Base-by-base conservation (phyloP, 2,888 invertebrate species). In the Dusona sp. region DNA sequence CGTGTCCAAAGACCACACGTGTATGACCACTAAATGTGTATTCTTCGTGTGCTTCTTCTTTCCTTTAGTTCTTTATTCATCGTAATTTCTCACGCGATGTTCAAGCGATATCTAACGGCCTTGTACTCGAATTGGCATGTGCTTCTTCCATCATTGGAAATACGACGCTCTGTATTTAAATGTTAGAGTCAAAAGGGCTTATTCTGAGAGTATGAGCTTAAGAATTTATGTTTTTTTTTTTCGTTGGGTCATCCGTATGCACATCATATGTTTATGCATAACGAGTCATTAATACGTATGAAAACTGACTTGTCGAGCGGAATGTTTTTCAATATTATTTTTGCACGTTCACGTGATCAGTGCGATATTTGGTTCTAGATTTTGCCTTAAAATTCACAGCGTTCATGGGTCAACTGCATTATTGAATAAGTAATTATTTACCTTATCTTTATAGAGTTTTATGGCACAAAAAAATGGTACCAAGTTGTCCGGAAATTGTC, bases 1-100 rank as follows among this genome's bases (percentile, higher is more conserved):
- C 54, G 80, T 80, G 75, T 80, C 42, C 75, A 51, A 84, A 54
- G 80, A 80, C 33, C 75, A 51, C 80, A 70, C 84, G 75, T 61
- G 84, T 75, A 36, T 81, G 75, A 75, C 77, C 54, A 75, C 64
- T 36, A 84, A 80, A 77, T 75, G 48, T 77, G 61, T 79, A 48
- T 79, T 84, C 54, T 79, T 57, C 79, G 51, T 61, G 36, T 48
- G 33, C 64, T 51, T 48, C 51, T 64, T 65, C 33, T 48, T 36
- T 72, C 61, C 67, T 54, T 54, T 74, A 51, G 38, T 81, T 74
- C 51, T 74, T 74, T 73, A 78, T 80, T 74, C 65, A 81, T 81
- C 67, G 74, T 81, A 67, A 81, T 67, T 81, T 81, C 74, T 81
- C 81, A 81, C 81, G 81, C 81, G 67, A 81, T 81, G 74, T 74